Percentiles rank a stretch among this genome's conserved stretches.
These are phyloP conservation scores for Irena cyanogastra DNA, from an alignment of 2,113 vertebrate genomes.

Conservation along the genomic window DNA sequence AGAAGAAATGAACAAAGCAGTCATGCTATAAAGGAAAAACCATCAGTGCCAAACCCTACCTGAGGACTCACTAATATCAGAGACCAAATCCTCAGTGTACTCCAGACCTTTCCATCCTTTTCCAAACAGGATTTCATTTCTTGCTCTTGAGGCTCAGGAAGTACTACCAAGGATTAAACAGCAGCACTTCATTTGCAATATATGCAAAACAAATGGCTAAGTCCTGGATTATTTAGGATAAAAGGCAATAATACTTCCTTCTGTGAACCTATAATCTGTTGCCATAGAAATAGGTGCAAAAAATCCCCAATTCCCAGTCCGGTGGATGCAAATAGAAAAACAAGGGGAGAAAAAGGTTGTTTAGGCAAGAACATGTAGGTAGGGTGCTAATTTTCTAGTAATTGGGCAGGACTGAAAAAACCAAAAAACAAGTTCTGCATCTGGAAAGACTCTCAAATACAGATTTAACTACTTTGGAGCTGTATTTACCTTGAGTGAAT, in stretches of 20 bases:
- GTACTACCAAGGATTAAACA: not conserved
- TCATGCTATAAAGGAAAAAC: not conserved
- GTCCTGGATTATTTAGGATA: not conserved
- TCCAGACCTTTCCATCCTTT: not conserved
- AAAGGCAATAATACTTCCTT: slow-evolving; percentile 21
- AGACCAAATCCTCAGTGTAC: not conserved
- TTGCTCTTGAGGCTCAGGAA: not conserved
- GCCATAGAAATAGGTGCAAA: slow-evolving; percentile 7
- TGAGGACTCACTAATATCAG: not conserved
- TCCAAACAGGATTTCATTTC: not conserved
- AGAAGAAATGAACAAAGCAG: not conserved
- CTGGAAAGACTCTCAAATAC: not conserved
- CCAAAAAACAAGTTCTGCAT: not conserved
- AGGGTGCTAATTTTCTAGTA: not conserved
- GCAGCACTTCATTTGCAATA: not conserved
- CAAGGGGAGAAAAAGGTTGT: not conserved
- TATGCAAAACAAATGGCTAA: not conserved
- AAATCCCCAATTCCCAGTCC: not conserved
- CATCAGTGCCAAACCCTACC: not conserved
- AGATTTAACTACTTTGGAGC: not conserved
- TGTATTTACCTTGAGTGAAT: not conserved
- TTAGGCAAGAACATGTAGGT: not conserved
- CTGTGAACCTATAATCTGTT: slow-evolving; percentile 6
- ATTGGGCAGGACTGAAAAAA: not conserved
- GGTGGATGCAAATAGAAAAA: not conserved